Evolutionary conservation across 2,113 vertebrate genomes (phyloP).

Genomic region (Sarotherodon lohbergeri): DNA sequence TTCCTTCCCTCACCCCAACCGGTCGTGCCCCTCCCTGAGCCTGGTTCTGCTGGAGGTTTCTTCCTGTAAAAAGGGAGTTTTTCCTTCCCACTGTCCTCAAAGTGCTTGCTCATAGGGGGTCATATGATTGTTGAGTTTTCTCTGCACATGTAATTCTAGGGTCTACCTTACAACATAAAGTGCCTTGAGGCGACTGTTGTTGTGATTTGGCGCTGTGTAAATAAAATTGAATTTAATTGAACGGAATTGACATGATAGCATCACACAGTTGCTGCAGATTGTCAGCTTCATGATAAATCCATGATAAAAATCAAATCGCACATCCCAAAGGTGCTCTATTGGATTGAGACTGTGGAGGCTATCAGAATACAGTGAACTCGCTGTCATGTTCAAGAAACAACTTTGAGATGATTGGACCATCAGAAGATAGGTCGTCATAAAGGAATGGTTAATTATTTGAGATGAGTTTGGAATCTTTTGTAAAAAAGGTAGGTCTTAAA

Average conservation of each 20-base stretch:
- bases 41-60: neutral
- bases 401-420: neutral
- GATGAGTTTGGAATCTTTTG: neutral
- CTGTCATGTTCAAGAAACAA: neutral
- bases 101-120: neutral
- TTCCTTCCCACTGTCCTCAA: neutral
- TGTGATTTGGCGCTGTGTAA: neutral
- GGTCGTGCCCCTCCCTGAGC: fast-evolving
- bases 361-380: neutral
- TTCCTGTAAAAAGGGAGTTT: neutral
- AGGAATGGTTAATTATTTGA: neutral
- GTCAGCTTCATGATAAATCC: neutral
- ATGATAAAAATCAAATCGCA: neutral
- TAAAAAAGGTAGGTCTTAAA: neutral
- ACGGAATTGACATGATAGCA: neutral
- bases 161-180: neutral
- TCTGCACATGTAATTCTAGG: neutral
- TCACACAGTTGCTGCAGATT: neutral
- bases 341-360: neutral
- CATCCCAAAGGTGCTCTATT: neutral
- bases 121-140: neutral
- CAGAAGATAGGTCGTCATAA: neutral
- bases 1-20: neutral
- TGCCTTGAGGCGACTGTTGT: fast-evolving
- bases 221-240: neutral